phyloP scores from a whole-genome alignment of 1,140 invertebrate genomes.

The Pseudomyrmex sp. region DNA sequence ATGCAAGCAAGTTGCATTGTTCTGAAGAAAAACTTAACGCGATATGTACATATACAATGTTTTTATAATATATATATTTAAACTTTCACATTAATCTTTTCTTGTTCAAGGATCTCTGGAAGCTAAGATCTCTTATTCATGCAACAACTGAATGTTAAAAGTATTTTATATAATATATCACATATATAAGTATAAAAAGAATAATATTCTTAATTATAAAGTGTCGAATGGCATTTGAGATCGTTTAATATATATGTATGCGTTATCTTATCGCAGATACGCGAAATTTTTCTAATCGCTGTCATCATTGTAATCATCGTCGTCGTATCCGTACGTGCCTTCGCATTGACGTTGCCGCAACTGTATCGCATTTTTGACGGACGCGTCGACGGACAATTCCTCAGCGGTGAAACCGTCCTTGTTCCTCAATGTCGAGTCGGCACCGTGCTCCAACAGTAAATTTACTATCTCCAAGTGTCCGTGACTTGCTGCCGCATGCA shows the following conservation, averaged over 20 bases:
- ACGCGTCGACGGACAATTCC: conserved; percentile 85
- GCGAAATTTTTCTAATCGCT: conserved; percentile 78
- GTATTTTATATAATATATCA: conserved; percentile 13
- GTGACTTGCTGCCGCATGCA: conserved; percentile 86
- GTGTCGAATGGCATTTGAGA: background rate
- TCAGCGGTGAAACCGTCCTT: conserved; percentile 86
- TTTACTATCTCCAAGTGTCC: conserved; percentile 87
- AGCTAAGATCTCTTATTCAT: background rate
- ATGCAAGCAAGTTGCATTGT: background rate
- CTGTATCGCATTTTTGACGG: conserved; percentile 82
- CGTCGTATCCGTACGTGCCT: conserved; percentile 73
- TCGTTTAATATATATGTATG: conserved; percentile 33
- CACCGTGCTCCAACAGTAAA: conserved; percentile 87
- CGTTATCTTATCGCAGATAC: conserved; percentile 34
- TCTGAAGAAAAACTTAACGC: too few relatives aligned
- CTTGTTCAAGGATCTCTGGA: background rate
- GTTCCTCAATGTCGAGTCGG: conserved; percentile 86
- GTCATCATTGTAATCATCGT: conserved; percentile 81
- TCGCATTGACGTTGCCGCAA: conserved; percentile 71
- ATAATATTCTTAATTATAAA: background rate
- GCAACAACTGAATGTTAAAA: conserved; percentile 8
- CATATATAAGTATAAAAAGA: conserved; percentile 1
- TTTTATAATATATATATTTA: background rate
- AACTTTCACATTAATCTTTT: too few relatives aligned
- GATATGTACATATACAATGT: background rate